A percentile compares a stretch with the other conserved stretches of the same genome.
These are phyloP conservation scores for Hylaeus anthracinus DNA, from an alignment of 1,140 invertebrate species.

Conservation along the genomic window DNA sequence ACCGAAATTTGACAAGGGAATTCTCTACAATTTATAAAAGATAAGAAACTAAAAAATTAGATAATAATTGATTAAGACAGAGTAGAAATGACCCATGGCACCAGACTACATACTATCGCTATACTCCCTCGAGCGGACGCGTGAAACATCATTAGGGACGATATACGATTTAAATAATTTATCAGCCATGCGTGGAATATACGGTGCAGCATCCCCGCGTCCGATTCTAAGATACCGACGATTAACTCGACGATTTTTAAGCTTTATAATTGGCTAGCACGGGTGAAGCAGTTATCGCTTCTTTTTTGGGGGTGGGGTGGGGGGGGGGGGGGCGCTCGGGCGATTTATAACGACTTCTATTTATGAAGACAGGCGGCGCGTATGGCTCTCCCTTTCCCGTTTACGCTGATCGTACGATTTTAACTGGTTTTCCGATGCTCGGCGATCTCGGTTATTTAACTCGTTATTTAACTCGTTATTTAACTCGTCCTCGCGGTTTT, in stretches of 20 bases:
- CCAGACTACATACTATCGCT: no score
- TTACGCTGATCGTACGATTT: slow-evolving; percentile 22
- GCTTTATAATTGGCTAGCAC: slow-evolving; percentile 11
- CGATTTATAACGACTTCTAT: slow-evolving; percentile 31
- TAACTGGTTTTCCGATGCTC: slow-evolving; percentile 5
- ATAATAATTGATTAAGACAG: no score
- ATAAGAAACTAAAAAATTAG: no score
- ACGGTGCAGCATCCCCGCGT: background rate
- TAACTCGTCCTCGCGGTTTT: slow-evolving; percentile 4
- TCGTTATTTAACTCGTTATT: slow-evolving; percentile 10
- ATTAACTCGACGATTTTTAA: slow-evolving; percentile 17
- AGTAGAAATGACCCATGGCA: no score
- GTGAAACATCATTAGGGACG: background rate
- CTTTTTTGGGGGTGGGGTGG: background rate
- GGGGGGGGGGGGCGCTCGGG: background rate
- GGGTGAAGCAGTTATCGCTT: slow-evolving; percentile 18
- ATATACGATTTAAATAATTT: slow-evolving; percentile 24
- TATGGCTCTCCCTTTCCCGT: background rate
- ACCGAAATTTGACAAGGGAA: no score
- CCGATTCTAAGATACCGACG: slow-evolving; percentile 22
- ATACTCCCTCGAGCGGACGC: background rate
- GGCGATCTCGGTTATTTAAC: background rate
- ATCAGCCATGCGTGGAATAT: background rate
- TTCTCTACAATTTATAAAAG: no score
- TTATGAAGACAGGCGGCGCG: slow-evolving; percentile 2